Base-by-base conservation (phyloP, 2,797 vertebrate species). In the Crocodylus rhombifer region DNA sequence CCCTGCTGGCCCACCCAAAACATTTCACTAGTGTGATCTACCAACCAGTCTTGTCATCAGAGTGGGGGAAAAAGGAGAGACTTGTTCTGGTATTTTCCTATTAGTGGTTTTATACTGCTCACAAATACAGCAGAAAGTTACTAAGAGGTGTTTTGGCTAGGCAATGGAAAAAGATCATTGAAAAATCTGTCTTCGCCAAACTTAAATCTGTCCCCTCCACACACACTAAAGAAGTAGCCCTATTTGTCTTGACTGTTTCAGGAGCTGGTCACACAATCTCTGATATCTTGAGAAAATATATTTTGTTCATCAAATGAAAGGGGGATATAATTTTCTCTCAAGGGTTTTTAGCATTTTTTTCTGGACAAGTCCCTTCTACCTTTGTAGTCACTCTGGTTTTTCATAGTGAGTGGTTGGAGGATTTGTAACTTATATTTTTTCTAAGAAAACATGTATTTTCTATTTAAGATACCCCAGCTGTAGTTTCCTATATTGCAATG, bases 401-500 rank as follows among this genome's bases (percentile, higher is more conserved):
- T 51, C 42, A 51, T 51, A 51, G 42, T 51, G 10, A 51, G 42
- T 51, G 42, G 9, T 51, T 51, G 42, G 42, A 51, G 0, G 16
- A 42, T 42, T 0, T 2, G 55, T 51, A 57, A 69, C 73, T 69
- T 60, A 3, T 73, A 56, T 57, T 16, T 64, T 55, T 84, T 71
- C 78, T 60, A 5, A 86, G 33, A 91, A 91, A 96, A 82, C 2
- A 1, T 26, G 4, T 51, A 1, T 87, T 91, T 97, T 95, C 64
- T 90, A 58, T 89, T 92, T 79, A 74, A 90, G 77, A 95, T 87
- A 67, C 65, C 88, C 93, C 86, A 83, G 63, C 94, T 97, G 30
- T 94, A 93, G 91, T 64, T 87, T 94, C 89, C 94, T 96, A 80
- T 64, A 6, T n/a, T 65, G 84, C 97, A 97, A 97, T 97, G 98